phyloP scores from a whole-genome alignment of 2,113 vertebrate species.

The Morone saxatilis region DNA sequence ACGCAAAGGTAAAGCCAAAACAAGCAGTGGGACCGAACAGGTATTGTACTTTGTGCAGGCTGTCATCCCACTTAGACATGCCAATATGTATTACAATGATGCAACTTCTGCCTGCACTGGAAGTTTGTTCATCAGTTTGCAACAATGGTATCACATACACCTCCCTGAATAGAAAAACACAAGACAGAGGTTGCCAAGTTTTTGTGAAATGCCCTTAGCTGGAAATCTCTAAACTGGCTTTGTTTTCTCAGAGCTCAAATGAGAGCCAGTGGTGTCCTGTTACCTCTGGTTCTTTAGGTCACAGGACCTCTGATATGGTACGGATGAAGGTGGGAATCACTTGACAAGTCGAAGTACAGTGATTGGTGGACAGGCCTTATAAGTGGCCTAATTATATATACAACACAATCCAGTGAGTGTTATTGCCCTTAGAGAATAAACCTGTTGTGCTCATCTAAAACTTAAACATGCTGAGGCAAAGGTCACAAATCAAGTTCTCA shows the following conservation, averaged over 20 bases:
- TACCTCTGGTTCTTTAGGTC: conserved; percentile 12
- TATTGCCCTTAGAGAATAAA: not conserved
- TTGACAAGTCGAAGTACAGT: not conserved
- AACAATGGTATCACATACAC: conserved; percentile 7
- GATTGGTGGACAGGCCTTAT: not conserved
- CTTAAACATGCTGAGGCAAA: not conserved
- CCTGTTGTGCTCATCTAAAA: not conserved
- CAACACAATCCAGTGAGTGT: not conserved
- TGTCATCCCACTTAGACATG: not conserved
- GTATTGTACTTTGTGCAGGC: not conserved
- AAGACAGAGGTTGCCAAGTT: not conserved
- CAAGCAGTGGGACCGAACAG: conserved; percentile 29
- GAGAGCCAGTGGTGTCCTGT: conserved; percentile 17
- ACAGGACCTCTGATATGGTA: not conserved
- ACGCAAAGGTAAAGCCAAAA: conserved; percentile 32
- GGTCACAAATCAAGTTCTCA: not conserved
- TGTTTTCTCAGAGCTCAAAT: conserved; percentile 26
- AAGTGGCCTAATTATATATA: not conserved
- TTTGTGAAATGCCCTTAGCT: conserved; percentile 22
- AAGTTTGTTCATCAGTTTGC: not conserved
- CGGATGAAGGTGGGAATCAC: not conserved
- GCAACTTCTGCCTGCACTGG: not conserved
- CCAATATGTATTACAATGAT: not conserved
- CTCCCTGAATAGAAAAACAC: not conserved
- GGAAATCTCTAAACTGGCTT: conserved; percentile 49